Evolutionary conservation across 2,888 invertebrate genomes (phyloP).

Genomic region (Electrophaes corylata): DNA sequence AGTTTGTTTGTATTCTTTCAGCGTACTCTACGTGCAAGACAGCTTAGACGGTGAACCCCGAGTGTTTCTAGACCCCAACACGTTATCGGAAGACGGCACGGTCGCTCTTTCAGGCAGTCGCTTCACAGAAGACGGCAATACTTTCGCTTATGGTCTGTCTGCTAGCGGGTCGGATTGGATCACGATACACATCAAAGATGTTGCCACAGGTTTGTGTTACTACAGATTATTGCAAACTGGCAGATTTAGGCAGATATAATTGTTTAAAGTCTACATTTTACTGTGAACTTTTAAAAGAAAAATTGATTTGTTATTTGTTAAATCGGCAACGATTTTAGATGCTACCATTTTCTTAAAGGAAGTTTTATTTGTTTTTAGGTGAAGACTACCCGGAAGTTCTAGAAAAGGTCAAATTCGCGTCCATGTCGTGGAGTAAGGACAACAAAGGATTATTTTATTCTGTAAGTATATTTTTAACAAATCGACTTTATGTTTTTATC

Average conservation of each 20-base stretch:
- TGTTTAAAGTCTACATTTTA: too few relatives aligned
- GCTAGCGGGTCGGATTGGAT: conserved; percentile 98
- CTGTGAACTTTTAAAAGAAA: too few relatives aligned
- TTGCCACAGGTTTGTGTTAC: conserved; percentile 82
- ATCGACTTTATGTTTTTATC: background rate
- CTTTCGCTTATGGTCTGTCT: conserved; percentile 96
- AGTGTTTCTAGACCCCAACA: conserved; percentile 98
- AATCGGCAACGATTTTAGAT: background rate
- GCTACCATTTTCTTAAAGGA: background rate
- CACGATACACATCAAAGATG: conserved; percentile 92
- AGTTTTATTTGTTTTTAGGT: conserved; percentile 68
- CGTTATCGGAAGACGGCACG: conserved; percentile 95
- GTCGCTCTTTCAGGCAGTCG: conserved; percentile 89
- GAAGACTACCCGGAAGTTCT: conserved; percentile 95
- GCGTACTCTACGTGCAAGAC: conserved; percentile 96
- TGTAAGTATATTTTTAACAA: conserved; percentile 73
- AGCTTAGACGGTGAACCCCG: conserved; percentile 89
- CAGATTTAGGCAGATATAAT: too few relatives aligned
- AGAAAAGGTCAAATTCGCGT: conserved; percentile 95
- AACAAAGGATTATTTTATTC: conserved; percentile 97
- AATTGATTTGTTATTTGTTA: too few relatives aligned
- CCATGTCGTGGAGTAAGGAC: conserved; percentile 97
- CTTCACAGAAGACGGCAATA: conserved; percentile 95
- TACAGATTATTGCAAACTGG: too few relatives aligned
- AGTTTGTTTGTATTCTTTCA: conserved; percentile 60